Conservation (phyloP, 1,140 invertebrate genomes). For the Brachionus paranguensis region DNA sequence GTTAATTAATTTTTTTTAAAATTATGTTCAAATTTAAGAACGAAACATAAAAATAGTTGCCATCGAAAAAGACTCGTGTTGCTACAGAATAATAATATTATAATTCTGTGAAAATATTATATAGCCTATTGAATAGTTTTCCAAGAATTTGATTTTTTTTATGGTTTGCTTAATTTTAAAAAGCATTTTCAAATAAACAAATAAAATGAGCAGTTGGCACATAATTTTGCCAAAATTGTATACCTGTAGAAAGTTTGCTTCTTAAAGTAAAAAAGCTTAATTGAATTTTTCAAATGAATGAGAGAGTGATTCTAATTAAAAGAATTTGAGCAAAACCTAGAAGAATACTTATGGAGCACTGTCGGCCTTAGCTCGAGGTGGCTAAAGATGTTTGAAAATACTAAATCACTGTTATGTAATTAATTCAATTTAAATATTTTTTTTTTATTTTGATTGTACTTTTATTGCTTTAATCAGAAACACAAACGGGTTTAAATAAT, state of each 20-base stretch:
- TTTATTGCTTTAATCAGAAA: neutral
- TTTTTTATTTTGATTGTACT: neutral
- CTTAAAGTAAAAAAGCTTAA: neutral
- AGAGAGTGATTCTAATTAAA: neutral
- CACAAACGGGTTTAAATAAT: neutral
- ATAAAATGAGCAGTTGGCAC: neutral
- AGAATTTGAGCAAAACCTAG: neutral
- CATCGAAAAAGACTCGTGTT: slow-evolving; percentile 26
- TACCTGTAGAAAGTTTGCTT: neutral
- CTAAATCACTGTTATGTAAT: neutral
- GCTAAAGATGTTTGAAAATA: neutral
- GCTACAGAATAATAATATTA: slow-evolving; percentile 29
- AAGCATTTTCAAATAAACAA: neutral
- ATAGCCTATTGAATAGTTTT: neutral
- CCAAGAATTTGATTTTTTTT: neutral
- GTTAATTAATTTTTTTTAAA: slow-evolving; percentile 13
- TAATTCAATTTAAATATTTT: neutral
- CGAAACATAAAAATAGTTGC: slow-evolving; percentile 6
- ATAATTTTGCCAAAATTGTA: neutral
- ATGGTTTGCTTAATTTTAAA: neutral
- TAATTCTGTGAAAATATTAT: neutral
- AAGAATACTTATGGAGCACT: neutral
- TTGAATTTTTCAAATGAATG: slow-evolving; percentile 1
- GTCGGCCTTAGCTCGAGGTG: neutral
- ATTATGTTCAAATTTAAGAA: neutral